Conservation (phyloP, 2,113 vertebrate genomes). For the Copsychus sechellarum region DNA sequence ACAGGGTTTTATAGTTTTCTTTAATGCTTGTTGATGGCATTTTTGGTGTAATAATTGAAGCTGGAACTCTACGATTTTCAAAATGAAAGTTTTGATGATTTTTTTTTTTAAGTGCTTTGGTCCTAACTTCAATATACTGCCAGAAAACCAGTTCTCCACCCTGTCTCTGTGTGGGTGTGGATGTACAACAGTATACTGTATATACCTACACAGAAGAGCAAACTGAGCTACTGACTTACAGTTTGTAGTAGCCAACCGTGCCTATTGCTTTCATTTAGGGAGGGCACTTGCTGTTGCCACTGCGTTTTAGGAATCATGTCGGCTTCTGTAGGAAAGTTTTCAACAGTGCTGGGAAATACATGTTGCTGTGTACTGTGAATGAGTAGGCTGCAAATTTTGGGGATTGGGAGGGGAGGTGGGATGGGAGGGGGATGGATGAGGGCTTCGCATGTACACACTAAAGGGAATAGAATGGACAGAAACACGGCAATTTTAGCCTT, state of each 20-base stretch:
- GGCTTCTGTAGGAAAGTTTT: conserved; percentile 57
- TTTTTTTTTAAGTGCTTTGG: conserved; percentile 64
- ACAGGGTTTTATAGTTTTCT: conserved; percentile 51
- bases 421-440: not conserved
- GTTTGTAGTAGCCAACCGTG: conserved; percentile 77
- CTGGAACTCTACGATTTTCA: conserved; percentile 59
- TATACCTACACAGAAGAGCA: conserved; percentile 68
- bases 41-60: conserved; percentile 45
- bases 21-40: conserved; percentile 36
- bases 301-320: conserved; percentile 62
- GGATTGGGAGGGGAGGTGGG: conserved; percentile 4
- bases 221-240: conserved; percentile 68
- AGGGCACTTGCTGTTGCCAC: conserved; percentile 69
- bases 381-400: conserved; percentile 12
- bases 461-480: conserved; percentile 32
- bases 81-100: conserved; percentile 68
- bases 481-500: conserved; percentile 62
- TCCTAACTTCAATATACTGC: conserved; percentile 75
- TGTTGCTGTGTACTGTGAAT: conserved; percentile 54
- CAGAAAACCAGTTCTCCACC: conserved; percentile 69
- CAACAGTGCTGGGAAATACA: not conserved
- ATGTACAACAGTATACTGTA: not conserved
- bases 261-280: conserved; percentile 73
- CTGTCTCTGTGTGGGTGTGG: conserved; percentile 52
- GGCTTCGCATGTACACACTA: conserved; percentile 39